phyloP scores from a whole-genome alignment of 2,113 vertebrate genomes.

The Cichladusa arquata region DNA sequence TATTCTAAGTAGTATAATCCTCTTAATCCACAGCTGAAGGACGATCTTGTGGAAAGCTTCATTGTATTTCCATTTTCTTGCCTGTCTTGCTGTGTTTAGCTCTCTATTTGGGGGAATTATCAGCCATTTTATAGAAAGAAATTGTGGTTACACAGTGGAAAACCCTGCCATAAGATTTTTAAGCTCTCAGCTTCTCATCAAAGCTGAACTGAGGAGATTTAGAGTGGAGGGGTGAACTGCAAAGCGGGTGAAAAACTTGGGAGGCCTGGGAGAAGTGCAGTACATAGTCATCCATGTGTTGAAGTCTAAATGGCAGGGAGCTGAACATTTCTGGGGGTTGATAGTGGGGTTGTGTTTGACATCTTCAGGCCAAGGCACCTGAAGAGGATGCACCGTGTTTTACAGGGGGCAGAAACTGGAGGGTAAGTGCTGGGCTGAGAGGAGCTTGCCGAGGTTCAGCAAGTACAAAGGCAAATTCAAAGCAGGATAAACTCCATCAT shows the following conservation, averaged over 20 bases:
- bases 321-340: not conserved
- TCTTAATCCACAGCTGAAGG: conserved; percentile 27
- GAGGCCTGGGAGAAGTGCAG: not conserved
- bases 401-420: not conserved
- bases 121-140: not conserved
- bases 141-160: not conserved
- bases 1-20: conserved; percentile 22
- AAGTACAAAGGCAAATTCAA: not conserved
- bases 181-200: not conserved
- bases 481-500: not conserved
- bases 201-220: not conserved
- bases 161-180: not conserved
- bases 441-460: not conserved
- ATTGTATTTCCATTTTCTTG: conserved; percentile 17
- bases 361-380: not conserved
- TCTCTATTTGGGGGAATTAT: not conserved
- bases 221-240: not conserved
- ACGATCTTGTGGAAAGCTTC: conserved; percentile 11
- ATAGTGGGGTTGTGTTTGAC: not conserved
- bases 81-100: not conserved
- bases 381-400: not conserved
- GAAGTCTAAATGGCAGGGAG: not conserved
- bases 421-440: not conserved
- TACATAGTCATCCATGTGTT: fast-evolving
- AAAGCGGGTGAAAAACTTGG: not conserved